Conservation (phyloP, 2,888 invertebrate genomes). For the Pyralis farinalis region DNA sequence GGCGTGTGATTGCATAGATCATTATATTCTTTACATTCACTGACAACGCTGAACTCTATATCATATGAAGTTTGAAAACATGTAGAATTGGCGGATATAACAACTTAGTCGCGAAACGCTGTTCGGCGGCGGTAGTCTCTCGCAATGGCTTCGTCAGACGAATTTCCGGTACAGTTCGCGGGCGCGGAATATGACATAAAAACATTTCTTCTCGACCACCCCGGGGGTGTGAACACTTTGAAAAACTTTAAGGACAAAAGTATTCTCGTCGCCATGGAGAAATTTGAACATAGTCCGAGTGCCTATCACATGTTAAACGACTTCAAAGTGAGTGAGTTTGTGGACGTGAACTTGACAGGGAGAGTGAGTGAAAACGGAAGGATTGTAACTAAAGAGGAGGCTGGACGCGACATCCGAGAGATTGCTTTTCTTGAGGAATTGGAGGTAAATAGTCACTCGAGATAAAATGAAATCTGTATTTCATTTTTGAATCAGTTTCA, state of each 20-base stretch:
- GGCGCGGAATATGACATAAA: slow-evolving; percentile 83
- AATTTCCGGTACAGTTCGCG: slow-evolving; percentile 60
- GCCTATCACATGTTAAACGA: slow-evolving; percentile 85
- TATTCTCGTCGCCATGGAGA: slow-evolving; percentile 74
- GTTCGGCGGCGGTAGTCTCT: slow-evolving; percentile 16
- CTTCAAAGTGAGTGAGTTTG: slow-evolving; percentile 72
- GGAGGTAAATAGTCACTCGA: slow-evolving; percentile 44
- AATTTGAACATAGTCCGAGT: slow-evolving; percentile 82
- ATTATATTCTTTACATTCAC: no score
- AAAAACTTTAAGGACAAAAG: slow-evolving; percentile 77
- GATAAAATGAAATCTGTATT: neutral
- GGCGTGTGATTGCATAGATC: no score
- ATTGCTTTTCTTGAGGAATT: slow-evolving; percentile 63
- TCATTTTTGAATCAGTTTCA: no score
- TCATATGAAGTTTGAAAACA: no score
- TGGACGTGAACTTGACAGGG: slow-evolving; percentile 64
- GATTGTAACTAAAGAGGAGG: slow-evolving; percentile 59
- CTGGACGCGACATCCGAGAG: slow-evolving; percentile 37
- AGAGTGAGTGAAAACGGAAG: slow-evolving; percentile 59
- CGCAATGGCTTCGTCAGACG: slow-evolving; percentile 28
- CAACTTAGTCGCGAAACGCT: slow-evolving; percentile 12
- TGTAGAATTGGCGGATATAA: no score
- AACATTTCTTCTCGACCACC: slow-evolving; percentile 85
- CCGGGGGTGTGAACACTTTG: slow-evolving; percentile 86
- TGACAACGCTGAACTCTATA: no score